phyloP scores from a whole-genome alignment of 2,113 vertebrate species.

The Pseudopipra pipra region DNA sequence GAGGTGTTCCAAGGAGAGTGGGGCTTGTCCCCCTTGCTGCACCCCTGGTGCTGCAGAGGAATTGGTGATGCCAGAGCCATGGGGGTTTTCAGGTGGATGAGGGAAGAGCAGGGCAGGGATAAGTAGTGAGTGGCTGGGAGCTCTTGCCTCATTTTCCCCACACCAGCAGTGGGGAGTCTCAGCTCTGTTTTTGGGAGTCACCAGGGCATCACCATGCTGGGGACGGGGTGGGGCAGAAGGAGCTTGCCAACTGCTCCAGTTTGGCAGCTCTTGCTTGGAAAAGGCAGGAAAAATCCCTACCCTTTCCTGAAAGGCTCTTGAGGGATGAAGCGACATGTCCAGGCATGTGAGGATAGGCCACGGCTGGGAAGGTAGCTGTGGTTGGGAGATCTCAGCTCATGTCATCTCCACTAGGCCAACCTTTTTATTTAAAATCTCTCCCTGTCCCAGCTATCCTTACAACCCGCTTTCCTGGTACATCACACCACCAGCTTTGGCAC shows the following conservation, averaged over 20 bases:
- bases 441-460: not conserved
- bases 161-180: not conserved
- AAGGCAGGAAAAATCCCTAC: not conserved
- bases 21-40: not conserved
- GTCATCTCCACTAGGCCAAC: not conserved
- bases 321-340: not conserved
- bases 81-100: not conserved
- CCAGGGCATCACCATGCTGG: accelerated
- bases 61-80: not conserved
- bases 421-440: constrained; percentile 51
- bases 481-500: accelerated
- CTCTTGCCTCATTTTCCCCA: not conserved
- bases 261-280: not conserved
- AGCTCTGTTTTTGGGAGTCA: not conserved
- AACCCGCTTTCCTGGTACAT: not conserved
- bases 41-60: not conserved
- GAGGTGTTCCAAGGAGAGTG: not conserved
- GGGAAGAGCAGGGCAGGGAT: not conserved
- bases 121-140: not conserved
- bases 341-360: not conserved
- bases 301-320: not conserved
- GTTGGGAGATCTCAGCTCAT: not conserved
- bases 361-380: not conserved
- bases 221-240: not conserved
- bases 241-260: not conserved